Evolutionary conservation across 2,888 invertebrate species (phyloP).

Genomic region (Cheiracanthium punctorium): DNA sequence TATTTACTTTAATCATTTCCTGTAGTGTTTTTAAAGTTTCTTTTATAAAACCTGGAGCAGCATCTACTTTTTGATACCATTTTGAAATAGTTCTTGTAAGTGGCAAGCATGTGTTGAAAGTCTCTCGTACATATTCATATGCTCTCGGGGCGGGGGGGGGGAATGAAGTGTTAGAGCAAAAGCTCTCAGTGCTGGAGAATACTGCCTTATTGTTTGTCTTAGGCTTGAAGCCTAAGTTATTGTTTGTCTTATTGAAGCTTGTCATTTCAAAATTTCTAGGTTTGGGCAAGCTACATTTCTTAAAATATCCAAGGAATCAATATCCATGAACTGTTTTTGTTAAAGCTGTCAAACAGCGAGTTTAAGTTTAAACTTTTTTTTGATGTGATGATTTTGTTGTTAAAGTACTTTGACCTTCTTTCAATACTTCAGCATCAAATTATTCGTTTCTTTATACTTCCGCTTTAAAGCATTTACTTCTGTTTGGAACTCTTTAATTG

Average conservation of each 20-base stretch:
- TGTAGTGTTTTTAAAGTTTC: no score
- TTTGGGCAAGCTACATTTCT: no score
- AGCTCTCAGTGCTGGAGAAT: not conserved
- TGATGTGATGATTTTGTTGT: slow-evolving; percentile 1
- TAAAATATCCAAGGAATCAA: not conserved
- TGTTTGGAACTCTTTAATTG: no score
- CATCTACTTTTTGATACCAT: not conserved
- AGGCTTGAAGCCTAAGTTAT: no score
- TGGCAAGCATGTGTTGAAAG: not conserved
- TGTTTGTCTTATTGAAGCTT: no score
- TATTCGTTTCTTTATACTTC: no score
- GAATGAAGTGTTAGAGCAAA: not conserved
- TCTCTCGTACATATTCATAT: not conserved
- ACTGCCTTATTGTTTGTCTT: no score
- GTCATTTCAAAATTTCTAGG: no score
- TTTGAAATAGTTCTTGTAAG: not conserved
- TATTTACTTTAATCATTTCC: no score
- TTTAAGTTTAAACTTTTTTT: not conserved
- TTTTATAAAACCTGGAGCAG: no score
- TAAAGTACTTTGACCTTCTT: not conserved
- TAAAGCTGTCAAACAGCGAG: not conserved
- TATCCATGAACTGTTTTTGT: not conserved
- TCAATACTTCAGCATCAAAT: not conserved
- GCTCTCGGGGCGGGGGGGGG: not conserved
- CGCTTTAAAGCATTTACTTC: no score